Conservation (phyloP, 2,888 invertebrate genomes). For the Azorinus chamasolen region DNA sequence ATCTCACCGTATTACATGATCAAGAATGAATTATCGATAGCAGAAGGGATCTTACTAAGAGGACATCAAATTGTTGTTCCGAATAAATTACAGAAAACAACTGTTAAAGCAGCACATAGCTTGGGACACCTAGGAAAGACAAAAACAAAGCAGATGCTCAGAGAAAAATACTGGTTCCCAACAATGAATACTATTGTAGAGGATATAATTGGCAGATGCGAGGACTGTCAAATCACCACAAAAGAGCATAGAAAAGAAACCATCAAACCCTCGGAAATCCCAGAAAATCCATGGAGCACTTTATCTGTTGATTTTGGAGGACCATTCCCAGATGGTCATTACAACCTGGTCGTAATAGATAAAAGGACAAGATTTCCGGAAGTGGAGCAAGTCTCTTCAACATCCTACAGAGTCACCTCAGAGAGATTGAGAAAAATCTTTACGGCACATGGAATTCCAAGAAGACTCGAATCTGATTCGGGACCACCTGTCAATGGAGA, state of each 20-base stretch:
- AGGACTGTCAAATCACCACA: slow-evolving; percentile 32
- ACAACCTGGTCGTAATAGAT: no score
- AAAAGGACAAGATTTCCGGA: slow-evolving; percentile 26
- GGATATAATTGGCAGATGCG: slow-evolving; percentile 23
- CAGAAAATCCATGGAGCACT: slow-evolving; percentile 23
- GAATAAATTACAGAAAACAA: slow-evolving; percentile 24
- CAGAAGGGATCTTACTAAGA: slow-evolving; percentile 25
- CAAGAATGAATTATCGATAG: slow-evolving; percentile 18
- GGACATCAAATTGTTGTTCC: slow-evolving; percentile 19
- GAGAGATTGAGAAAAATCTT: slow-evolving; percentile 33
- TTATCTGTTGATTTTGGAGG: no score
- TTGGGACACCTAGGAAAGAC: slow-evolving; percentile 6
- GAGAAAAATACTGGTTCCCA: slow-evolving; percentile 3
- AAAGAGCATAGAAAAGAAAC: slow-evolving; percentile 24
- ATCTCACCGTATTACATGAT: slow-evolving; percentile 13
- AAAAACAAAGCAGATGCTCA: slow-evolving; percentile 16
- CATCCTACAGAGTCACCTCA: slow-evolving; percentile 9
- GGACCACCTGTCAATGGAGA: slow-evolving; percentile 48
- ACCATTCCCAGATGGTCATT: no score
- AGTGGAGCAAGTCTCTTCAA: slow-evolving; percentile 23
- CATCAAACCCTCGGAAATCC: slow-evolving; percentile 31
- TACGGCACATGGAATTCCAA: slow-evolving; percentile 43
- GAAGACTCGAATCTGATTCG: slow-evolving; percentile 30
- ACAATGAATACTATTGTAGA: not conserved
- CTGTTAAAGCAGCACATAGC: slow-evolving; percentile 32